A percentile compares a stretch with the other conserved stretches of the same genome.
Conservation (phyloP, 2,113 vertebrate genomes). For the Sebastes fasciatus region DNA sequence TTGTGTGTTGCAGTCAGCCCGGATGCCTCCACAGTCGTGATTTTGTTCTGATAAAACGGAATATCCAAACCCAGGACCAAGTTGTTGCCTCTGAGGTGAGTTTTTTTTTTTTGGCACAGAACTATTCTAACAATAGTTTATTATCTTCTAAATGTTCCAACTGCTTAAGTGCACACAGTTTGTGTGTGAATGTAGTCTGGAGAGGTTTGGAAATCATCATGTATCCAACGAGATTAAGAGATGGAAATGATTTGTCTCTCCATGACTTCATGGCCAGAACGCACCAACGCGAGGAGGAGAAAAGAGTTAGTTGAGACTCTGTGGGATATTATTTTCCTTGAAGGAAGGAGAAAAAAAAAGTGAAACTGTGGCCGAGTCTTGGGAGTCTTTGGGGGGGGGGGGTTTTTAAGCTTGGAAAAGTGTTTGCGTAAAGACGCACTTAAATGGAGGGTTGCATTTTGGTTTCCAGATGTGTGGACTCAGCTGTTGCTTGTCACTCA, state of each 20-base stretch:
- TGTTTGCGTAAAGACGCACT: constrained; percentile 67
- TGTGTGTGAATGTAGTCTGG: no score
- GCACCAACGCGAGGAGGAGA: background rate
- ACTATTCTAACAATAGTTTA: background rate
- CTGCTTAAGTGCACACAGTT: background rate
- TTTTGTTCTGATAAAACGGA: constrained; percentile 67
- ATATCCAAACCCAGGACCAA: constrained; percentile 52
- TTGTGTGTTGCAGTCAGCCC: constrained; percentile 21
- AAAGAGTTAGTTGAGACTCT: background rate
- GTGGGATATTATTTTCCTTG: constrained; percentile 12
- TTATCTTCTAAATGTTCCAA: no score
- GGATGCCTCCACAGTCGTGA: constrained; percentile 67
- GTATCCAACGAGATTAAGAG: background rate
- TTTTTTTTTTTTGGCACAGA: background rate
- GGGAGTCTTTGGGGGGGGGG: background rate
- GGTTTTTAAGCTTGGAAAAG: constrained; percentile 30
- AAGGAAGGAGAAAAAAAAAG: constrained; percentile 15
- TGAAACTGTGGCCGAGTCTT: constrained; percentile 18
- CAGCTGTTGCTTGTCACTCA: constrained; percentile 92
- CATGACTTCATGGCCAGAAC: constrained; percentile 12
- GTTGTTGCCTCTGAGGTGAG: constrained; percentile 60
- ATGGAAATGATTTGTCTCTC: background rate
- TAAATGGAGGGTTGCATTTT: constrained; percentile 56
- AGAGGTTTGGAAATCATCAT: background rate
- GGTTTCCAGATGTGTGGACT: constrained; percentile 89